Evolutionary conservation across 53 echinoderm and acorn worm species (phyloP), one percentile per base, ranked within the genome.

Genomic region (Holothuria scabra): DNA sequence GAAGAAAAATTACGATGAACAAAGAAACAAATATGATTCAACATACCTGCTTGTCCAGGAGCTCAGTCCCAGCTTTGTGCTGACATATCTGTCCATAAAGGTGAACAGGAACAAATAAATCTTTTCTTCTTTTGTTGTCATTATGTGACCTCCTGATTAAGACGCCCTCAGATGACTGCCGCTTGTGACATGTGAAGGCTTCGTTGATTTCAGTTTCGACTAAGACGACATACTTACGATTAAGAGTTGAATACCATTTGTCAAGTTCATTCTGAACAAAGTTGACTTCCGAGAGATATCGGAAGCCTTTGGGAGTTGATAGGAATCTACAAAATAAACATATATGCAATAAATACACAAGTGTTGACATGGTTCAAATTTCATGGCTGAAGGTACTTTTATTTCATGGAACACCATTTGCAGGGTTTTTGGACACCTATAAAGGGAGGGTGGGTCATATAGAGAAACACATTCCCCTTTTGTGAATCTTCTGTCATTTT

Each of bases 101-200:
- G 79, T 97, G 97, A 4, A 94, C 97, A 0, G 97, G 97, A 18
- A 97, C 97, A 78, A 92, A 97, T 24, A 97, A 94, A 60, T 97
- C 97, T 21, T 86, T 85, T 74, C 84, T 81, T 26, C 88, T 82
- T 67, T 80, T 88, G 9, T 57, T 52, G 59, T 94, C 94, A 20
- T 91, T 88, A 70, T 84, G 86, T 6, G 90, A 90, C 58, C 97
- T 75, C 18, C 96, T 56, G n/a, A 88, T 80, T 66, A 92, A 90
- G n/a, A 90, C 88, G 19, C 93, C 94, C 64, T 90, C 94, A 22
- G 66, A 55, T 48, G 87, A 60, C 0, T 94, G 97, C 29, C 90
- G 84, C 76, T 90, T 84, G 65, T 92, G 92, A 62, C 92, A 88
- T 6, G 94, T 94, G 88, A 97, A 97, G 0, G 97, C 92, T 84